Percentiles rank a stretch among this genome's conserved stretches.
These are phyloP conservation scores for Sebastes itinus DNA, from an alignment of 2,797 vertebrate genomes.

Conservation along the genomic window DNA sequence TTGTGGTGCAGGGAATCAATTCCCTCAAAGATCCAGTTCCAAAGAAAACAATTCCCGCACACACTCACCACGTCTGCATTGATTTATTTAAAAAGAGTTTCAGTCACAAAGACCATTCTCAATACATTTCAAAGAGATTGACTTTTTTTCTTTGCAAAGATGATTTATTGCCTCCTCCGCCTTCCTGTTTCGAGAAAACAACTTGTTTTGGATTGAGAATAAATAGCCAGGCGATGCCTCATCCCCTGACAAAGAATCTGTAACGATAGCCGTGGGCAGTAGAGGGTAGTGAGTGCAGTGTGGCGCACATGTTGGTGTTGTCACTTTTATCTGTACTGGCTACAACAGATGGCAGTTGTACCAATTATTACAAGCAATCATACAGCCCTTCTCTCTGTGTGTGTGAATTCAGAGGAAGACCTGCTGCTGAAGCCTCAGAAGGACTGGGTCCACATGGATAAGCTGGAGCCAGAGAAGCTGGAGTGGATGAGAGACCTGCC, in stretches of 20 bases:
- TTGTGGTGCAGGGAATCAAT: neutral
- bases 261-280: neutral
- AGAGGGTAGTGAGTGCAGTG: neutral
- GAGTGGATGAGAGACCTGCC: constrained; percentile 94
- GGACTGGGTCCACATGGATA: constrained; percentile 96
- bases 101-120: neutral
- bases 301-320: neutral
- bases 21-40: neutral
- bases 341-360: neutral
- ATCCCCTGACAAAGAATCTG: neutral
- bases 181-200: neutral
- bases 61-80: neutral
- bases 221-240: neutral
- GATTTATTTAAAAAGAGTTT: neutral
- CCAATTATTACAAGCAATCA: neutral
- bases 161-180: neutral
- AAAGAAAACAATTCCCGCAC: neutral
- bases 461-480: constrained; percentile 95
- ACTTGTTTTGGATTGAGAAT: neutral
- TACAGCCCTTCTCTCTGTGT: neutral
- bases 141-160: neutral
- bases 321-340: neutral
- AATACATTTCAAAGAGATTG: neutral
- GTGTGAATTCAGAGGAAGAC: constrained; percentile 71
- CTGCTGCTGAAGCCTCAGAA: constrained; percentile 89